A percentile compares a stretch with the other conserved stretches of the same genome.
phyloP scores from a whole-genome alignment of 2,888 invertebrate genomes.

The Noctua pronuba region DNA sequence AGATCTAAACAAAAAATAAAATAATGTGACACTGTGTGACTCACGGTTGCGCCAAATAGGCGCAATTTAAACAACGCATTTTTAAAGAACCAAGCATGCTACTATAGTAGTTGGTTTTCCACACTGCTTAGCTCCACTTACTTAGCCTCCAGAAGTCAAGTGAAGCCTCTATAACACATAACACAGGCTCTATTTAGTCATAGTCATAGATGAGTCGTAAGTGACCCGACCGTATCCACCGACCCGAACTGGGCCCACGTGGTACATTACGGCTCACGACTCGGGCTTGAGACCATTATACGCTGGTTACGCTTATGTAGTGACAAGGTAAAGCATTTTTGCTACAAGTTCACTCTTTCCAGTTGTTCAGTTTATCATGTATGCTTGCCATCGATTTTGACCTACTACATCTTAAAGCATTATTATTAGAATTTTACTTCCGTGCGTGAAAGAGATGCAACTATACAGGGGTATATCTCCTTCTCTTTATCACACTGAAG shows the following conservation, averaged over 20 bases:
- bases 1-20: too few relatives aligned
- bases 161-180: neutral
- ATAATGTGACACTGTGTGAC: too few relatives aligned
- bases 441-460: neutral
- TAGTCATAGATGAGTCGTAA: neutral
- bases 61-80: too few relatives aligned
- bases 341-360: neutral
- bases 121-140: neutral
- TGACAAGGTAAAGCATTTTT: too few relatives aligned
- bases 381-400: neutral
- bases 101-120: neutral
- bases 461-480: neutral
- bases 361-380: neutral
- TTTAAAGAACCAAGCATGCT: neutral
- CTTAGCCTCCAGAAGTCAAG: neutral
- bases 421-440: neutral
- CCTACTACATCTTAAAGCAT: neutral
- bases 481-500: neutral
- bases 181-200: neutral
- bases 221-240: neutral
- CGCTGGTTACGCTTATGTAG: neutral
- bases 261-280: neutral
- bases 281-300: neutral
- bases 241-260: neutral
- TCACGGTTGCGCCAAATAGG: too few relatives aligned